Evolutionary conservation across 2,888 invertebrate species (phyloP).

Genomic region (Andricus quercusramuli): DNA sequence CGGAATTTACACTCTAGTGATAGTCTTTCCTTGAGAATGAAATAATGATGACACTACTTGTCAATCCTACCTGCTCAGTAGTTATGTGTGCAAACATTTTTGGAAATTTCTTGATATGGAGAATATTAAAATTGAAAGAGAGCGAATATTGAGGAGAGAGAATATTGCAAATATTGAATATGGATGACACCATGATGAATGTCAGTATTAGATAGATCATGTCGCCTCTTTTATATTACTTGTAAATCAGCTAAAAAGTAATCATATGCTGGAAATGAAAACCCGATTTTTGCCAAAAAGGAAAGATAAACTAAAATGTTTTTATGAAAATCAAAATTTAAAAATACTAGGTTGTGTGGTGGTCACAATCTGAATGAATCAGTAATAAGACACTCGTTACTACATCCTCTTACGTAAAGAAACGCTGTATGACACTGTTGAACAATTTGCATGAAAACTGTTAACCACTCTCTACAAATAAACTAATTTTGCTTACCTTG

Average conservation of each 20-base stretch:
- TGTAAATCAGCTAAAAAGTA: not conserved
- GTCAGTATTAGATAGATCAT: too few species aligned
- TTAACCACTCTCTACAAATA: constrained; percentile 1
- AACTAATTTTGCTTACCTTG: constrained; percentile 22
- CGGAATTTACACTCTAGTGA: not conserved
- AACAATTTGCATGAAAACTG: constrained; percentile 11
- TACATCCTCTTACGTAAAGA: not conserved
- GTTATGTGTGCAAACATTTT: not conserved
- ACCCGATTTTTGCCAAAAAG: not conserved
- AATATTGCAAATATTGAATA: too few species aligned
- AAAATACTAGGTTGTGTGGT: not conserved
- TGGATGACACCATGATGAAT: too few species aligned
- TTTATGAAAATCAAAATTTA: too few species aligned
- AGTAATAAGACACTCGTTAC: not conserved
- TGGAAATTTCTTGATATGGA: not conserved
- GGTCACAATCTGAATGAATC: not conserved
- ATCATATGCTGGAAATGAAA: not conserved
- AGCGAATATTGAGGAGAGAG: too few species aligned
- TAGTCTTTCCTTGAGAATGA: not conserved
- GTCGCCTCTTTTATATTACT: too few species aligned
- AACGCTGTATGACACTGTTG: constrained; percentile 21
- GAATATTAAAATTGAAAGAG: too few species aligned
- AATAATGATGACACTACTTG: not conserved
- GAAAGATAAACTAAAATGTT: too few species aligned
- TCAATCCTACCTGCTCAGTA: not conserved